Evolutionary conservation across 2,113 vertebrate species (phyloP).

Genomic region (Phaetusa simplex): DNA sequence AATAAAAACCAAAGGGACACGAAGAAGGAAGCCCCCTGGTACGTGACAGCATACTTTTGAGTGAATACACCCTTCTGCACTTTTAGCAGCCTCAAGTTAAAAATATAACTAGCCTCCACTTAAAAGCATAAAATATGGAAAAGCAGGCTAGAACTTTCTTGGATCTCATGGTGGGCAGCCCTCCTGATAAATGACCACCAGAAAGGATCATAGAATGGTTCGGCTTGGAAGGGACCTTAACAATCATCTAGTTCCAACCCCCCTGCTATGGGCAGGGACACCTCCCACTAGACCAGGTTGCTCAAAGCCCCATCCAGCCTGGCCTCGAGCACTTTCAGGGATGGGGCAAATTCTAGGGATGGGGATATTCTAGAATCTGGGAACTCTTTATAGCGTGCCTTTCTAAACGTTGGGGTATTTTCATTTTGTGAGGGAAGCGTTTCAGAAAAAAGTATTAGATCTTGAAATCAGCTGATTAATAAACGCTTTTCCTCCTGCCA

Average conservation of each 20-base stretch:
- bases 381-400: not conserved
- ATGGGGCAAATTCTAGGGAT: no score
- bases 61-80: not conserved
- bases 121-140: not conserved
- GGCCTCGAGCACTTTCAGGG: no score
- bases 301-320: no score
- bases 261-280: no score
- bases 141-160: not conserved
- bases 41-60: accelerated
- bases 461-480: not conserved
- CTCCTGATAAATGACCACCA: not conserved
- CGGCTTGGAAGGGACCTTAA: no score
- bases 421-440: not conserved
- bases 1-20: not conserved
- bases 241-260: no score
- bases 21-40: not conserved
- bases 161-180: accelerated
- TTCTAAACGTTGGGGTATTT: not conserved
- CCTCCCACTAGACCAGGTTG: no score
- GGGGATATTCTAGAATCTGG: not conserved
- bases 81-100: not conserved
- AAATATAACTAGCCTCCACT: not conserved
- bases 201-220: not conserved
- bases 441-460: not conserved
- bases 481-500: not conserved